A percentile compares a stretch with the other conserved stretches of the same genome.
These are phyloP conservation scores for Sebastiscus tertius DNA, from an alignment of 2,797 vertebrate genomes.

Conservation along the genomic window DNA sequence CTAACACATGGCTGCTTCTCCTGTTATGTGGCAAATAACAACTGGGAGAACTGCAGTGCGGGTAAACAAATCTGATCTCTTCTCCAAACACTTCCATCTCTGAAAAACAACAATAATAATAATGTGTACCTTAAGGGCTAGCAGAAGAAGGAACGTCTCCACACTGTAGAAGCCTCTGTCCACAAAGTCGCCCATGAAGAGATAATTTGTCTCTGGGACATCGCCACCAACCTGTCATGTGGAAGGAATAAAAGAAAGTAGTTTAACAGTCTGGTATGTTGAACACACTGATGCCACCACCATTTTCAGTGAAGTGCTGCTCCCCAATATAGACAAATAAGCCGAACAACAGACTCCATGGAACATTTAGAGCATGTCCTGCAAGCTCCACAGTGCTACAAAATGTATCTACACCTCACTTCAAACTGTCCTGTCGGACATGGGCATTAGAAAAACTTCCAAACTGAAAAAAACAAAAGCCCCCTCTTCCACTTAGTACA, in stretches of 20 bases:
- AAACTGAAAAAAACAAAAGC: not conserved
- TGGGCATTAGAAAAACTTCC: not conserved
- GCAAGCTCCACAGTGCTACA: not conserved
- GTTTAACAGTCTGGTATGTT: not conserved
- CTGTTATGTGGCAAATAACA: not conserved
- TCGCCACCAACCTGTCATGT: slow-evolving; percentile 89
- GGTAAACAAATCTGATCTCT: no score
- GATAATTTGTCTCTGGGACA: slow-evolving; percentile 95
- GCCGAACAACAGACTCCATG: not conserved
- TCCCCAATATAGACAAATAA: not conserved
- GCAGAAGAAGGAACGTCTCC: slow-evolving; percentile 93
- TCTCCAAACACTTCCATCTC: not conserved
- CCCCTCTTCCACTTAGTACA: not conserved
- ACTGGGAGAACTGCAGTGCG: not conserved
- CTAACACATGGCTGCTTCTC: not conserved
- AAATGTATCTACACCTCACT: not conserved
- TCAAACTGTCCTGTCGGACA: not conserved
- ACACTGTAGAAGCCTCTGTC: slow-evolving; percentile 97
- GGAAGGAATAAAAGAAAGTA: not conserved
- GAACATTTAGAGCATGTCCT: not conserved
- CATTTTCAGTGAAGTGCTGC: not conserved
- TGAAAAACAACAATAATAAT: no score
- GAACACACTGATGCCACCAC: not conserved
- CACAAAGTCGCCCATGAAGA: slow-evolving; percentile 98
- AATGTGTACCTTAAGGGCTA: slow-evolving; percentile 90